Percentiles rank a stretch among this genome's conserved stretches.
Conservation (phyloP, 1,140 invertebrate species). For the Zaprionus lachaisei region DNA sequence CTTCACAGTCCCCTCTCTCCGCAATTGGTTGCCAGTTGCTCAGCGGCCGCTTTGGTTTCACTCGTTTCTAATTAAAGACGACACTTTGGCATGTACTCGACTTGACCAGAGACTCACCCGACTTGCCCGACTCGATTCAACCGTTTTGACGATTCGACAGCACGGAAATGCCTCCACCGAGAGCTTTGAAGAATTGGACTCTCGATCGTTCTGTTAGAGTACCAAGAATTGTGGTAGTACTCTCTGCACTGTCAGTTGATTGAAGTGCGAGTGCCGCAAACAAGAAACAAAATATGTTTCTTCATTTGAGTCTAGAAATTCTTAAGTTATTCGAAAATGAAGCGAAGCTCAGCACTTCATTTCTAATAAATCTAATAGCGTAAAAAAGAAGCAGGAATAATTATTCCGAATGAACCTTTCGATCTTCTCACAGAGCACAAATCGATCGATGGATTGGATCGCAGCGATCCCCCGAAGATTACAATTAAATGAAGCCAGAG, state of each 20-base stretch:
- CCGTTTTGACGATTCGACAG: constrained; percentile 14
- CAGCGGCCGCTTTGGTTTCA: constrained; percentile 51
- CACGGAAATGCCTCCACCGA: constrained; percentile 66
- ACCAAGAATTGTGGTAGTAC: constrained; percentile 21
- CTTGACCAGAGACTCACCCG: constrained; percentile 9
- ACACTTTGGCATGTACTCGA: constrained; percentile 76
- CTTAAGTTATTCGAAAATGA: neutral
- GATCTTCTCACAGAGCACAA: constrained; percentile 69
- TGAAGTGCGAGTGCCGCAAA: constrained; percentile 10
- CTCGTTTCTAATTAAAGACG: constrained; percentile 77
- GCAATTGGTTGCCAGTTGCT: constrained; percentile 7
- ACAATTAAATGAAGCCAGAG: constrained; percentile 67
- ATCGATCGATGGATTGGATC: constrained; percentile 29
- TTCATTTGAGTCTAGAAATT: neutral
- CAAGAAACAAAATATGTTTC: constrained; percentile 7
- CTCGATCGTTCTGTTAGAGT: constrained; percentile 26
- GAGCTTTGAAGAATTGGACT: constrained; percentile 45
- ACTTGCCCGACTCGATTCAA: constrained; percentile 1
- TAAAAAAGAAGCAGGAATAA: constrained; percentile 8
- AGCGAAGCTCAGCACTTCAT: neutral
- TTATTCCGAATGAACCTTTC: constrained; percentile 43
- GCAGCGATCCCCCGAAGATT: constrained; percentile 65
- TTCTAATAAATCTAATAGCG: neutral
- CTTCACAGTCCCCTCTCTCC: neutral
- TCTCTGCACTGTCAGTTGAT: constrained; percentile 10